These are phyloP conservation scores for Alviniconcha strummeri DNA, from an alignment of 2,888 invertebrate species.

Conservation along the genomic window DNA sequence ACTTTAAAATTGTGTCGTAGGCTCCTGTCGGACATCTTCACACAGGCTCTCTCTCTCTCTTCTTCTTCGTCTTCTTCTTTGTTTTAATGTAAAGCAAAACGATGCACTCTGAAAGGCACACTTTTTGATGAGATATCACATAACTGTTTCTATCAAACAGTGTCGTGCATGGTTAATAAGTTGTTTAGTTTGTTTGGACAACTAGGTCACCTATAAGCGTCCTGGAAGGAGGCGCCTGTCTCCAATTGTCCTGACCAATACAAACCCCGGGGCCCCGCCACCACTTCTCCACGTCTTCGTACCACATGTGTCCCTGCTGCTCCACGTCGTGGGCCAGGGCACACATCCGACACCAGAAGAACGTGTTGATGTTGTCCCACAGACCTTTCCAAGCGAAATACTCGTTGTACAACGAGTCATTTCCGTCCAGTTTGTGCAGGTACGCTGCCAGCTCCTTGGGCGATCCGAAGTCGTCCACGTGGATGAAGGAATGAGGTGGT, in stretches of 20 bases:
- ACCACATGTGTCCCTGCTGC: conserved; percentile 69
- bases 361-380: conserved; percentile 95
- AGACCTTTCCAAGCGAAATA: conserved; percentile 96
- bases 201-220: conserved; percentile 6
- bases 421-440: conserved; percentile 87
- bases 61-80: not conserved
- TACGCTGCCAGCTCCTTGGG: conserved; percentile 91
- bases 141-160: not conserved
- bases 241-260: conserved; percentile 61
- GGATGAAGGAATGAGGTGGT: conserved; percentile 96
- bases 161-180: not conserved
- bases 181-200: not conserved
- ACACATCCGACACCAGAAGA: conserved; percentile 93
- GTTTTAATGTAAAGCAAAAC: not conserved
- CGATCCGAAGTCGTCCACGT: conserved; percentile 94
- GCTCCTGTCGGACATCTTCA: no score
- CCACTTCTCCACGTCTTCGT: conserved; percentile 92
- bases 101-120: not conserved
- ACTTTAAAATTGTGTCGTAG: no score
- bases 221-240: not conserved
- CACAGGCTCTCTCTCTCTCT: not conserved
- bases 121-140: not conserved
- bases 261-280: conserved; percentile 80
- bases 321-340: conserved; percentile 74
- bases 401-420: conserved; percentile 93